Conservation (phyloP, 2,888 invertebrate species). For the Ormyrus thymus region DNA sequence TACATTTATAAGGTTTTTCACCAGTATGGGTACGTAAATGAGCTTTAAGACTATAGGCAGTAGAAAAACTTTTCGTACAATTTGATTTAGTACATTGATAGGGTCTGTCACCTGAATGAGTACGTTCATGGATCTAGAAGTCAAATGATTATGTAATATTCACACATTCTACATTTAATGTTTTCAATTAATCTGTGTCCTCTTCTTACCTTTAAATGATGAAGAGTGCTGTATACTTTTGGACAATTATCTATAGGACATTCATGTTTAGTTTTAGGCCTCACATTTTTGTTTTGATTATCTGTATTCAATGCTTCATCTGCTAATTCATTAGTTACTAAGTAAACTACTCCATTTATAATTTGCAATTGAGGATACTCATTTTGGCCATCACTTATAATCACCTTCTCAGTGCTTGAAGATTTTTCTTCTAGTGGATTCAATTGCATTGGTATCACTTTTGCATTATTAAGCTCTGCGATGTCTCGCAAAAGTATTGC, state of each 20-base stretch:
- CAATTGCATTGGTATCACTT: constrained; percentile 66
- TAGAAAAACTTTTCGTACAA: constrained; percentile 77
- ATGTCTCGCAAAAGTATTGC: constrained; percentile 68
- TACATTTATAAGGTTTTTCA: constrained; percentile 78
- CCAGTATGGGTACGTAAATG: constrained; percentile 79
- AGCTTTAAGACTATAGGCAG: constrained; percentile 78
- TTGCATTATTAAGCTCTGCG: constrained; percentile 66
- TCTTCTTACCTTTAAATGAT: constrained; percentile 75
- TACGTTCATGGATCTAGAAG: constrained; percentile 77
- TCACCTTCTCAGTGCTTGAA: constrained; percentile 58
- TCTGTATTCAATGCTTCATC: constrained; percentile 62
- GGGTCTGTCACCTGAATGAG: constrained; percentile 76
- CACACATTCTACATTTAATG: constrained; percentile 2
- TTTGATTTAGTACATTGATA: constrained; percentile 75
- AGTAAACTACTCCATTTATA: constrained; percentile 68
- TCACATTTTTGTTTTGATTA: constrained; percentile 66
- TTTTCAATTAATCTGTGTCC: background rate
- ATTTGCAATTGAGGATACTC: constrained; percentile 66
- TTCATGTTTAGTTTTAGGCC: constrained; percentile 65
- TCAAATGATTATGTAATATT: constrained; percentile 4
- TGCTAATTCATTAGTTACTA: constrained; percentile 66
- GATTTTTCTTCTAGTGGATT: constrained; percentile 61
- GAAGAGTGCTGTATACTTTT: constrained; percentile 76
- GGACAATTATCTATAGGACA: constrained; percentile 76
- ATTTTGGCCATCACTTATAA: constrained; percentile 56